Conservation (phyloP, 2,888 invertebrate species). For the Aporophyla nigra region DNA sequence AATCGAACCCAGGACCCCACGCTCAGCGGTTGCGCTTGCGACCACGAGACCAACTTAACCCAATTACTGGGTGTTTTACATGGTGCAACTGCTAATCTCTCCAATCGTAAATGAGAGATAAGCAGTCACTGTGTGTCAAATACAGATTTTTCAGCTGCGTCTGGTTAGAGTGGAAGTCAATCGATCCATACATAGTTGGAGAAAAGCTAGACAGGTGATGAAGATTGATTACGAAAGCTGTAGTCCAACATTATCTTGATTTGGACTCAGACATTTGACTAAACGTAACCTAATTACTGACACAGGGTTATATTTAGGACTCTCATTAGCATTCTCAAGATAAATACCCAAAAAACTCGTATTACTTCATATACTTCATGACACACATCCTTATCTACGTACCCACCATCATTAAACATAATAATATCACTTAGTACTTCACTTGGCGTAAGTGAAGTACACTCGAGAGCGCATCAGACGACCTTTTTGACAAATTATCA, state of each 20-base stretch:
- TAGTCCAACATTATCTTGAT: background rate
- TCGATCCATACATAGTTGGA: background rate
- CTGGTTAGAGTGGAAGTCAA: no score
- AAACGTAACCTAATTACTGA: background rate
- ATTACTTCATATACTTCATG: background rate
- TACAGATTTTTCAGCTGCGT: no score
- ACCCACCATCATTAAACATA: constrained; percentile 28
- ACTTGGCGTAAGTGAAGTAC: constrained; percentile 48
- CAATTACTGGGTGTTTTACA: no score
- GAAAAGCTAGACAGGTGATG: background rate
- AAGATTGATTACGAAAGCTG: background rate
- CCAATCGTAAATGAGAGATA: no score
- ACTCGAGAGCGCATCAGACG: constrained; percentile 47
- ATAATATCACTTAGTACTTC: constrained; percentile 52
- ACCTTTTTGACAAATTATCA: constrained; percentile 67
- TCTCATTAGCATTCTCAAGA: background rate
- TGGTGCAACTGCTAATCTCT: no score
- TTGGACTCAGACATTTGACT: background rate
- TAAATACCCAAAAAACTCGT: background rate
- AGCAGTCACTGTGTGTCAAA: no score
- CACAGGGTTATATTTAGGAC: background rate
- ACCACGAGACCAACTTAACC: no score
- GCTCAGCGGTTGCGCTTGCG: no score
- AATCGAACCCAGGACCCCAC: no score
- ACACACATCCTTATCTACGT: background rate